phyloP scores from a whole-genome alignment of 2,113 vertebrate species.

The Otis tarda region DNA sequence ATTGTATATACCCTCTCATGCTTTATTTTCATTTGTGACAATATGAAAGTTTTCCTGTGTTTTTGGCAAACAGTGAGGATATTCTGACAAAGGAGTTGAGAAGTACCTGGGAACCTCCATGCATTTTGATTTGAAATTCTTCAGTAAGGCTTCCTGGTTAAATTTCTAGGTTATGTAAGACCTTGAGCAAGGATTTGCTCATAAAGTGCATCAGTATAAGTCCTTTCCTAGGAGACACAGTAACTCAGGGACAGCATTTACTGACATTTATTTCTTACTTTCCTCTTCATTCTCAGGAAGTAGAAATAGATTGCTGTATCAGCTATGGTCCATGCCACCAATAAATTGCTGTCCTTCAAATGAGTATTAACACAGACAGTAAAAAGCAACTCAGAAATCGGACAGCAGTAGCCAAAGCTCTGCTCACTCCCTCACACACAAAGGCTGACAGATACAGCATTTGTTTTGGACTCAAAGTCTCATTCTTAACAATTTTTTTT shows the following conservation, averaged over 20 bases:
- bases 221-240: background rate
- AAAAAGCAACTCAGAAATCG: background rate
- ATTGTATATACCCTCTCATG: background rate
- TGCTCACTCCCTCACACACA: background rate
- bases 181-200: background rate
- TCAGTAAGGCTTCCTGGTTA: background rate
- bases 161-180: background rate
- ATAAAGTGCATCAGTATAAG: background rate
- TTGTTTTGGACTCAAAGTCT: background rate
- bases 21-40: background rate
- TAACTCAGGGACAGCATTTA: background rate
- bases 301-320: background rate
- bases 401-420: rapidly evolving
- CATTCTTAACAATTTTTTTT: background rate
- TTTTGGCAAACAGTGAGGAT: background rate
- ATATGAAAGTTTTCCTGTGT: background rate
- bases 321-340: background rate
- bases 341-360: background rate
- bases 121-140: background rate
- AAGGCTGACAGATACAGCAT: rapidly evolving
- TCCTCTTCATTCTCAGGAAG: background rate
- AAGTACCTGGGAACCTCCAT: background rate
- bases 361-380: background rate
- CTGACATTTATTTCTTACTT: background rate
- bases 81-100: background rate